Percentiles rank a stretch among this genome's conserved stretches.
Conservation (phyloP, 2,888 invertebrate species). For the Mantis religiosa region DNA sequence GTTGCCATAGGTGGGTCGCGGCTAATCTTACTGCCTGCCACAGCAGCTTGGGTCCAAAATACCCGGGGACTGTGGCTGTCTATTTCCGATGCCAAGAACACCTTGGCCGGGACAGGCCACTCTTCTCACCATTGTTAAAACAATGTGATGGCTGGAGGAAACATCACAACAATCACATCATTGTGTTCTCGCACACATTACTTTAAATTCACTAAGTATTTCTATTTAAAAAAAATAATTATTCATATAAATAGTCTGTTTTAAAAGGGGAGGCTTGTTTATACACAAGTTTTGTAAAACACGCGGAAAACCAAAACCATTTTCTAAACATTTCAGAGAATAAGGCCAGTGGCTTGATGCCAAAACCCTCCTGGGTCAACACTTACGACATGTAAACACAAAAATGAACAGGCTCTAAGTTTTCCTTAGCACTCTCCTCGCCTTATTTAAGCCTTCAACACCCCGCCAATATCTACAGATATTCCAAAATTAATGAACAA, state of each 20-base stretch:
- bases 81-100: background rate
- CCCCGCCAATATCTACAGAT: too few relatives aligned
- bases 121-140: background rate
- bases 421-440: too few relatives aligned
- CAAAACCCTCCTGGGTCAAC: background rate
- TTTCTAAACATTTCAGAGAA: background rate
- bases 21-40: background rate
- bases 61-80: background rate
- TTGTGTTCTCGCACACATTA: too few relatives aligned
- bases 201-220: too few relatives aligned
- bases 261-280: too few relatives aligned
- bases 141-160: background rate
- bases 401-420: too few relatives aligned
- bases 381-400: too few relatives aligned
- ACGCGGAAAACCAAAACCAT: background rate
- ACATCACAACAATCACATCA: background rate
- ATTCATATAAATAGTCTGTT: too few relatives aligned
- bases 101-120: background rate
- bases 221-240: too few relatives aligned
- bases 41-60: slow-evolving; percentile 13
- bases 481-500: too few relatives aligned
- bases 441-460: too few relatives aligned
- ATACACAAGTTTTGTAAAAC: too few relatives aligned
- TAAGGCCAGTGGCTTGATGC: background rate
- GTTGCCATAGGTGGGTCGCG: background rate